phyloP scores from a whole-genome alignment of 1,140 invertebrate species.

The Drosophila bifasciata region DNA sequence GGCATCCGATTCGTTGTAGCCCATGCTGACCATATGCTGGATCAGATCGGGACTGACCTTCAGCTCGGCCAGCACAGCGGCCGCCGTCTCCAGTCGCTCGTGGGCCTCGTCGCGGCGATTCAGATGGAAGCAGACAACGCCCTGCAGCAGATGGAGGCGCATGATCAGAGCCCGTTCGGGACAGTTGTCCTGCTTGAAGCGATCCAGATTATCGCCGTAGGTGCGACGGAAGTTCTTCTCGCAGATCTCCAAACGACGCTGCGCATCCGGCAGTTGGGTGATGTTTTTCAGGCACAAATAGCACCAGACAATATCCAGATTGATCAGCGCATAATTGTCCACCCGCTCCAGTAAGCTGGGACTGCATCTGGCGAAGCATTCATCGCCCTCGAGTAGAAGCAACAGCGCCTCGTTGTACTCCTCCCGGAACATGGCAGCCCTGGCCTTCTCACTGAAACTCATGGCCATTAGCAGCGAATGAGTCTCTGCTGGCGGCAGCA shows the following conservation, averaged over 20 bases:
- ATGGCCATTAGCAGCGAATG: slow-evolving; percentile 89
- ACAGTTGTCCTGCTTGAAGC: slow-evolving; percentile 87
- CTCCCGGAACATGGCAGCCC: slow-evolving; percentile 87
- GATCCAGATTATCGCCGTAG: slow-evolving; percentile 89
- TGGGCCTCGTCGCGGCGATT: slow-evolving; percentile 87
- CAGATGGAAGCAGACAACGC: slow-evolving; percentile 90
- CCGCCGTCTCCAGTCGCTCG: slow-evolving; percentile 86
- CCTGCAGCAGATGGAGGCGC: slow-evolving; percentile 91
- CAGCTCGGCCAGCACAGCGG: slow-evolving; percentile 86
- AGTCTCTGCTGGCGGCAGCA: slow-evolving; percentile 88
- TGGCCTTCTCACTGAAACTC: slow-evolving; percentile 90
- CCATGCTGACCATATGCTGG: slow-evolving; percentile 85
- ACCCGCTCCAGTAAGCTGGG: slow-evolving; percentile 88
- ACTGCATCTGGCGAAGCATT: slow-evolving; percentile 89
- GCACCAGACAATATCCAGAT: slow-evolving; percentile 94
- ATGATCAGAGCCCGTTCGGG: slow-evolving; percentile 90
- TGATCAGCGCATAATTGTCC: slow-evolving; percentile 92
- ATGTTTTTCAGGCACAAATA: slow-evolving; percentile 90
- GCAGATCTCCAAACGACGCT: slow-evolving; percentile 87
- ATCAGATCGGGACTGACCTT: slow-evolving; percentile 86
- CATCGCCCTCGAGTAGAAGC: slow-evolving; percentile 90
- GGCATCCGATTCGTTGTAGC: slow-evolving; percentile 87
- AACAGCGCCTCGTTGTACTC: slow-evolving; percentile 89
- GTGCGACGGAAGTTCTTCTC: slow-evolving; percentile 88
- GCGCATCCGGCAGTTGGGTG: slow-evolving; percentile 89